These are phyloP conservation scores for Eristalis tenax DNA, from an alignment of 2,888 invertebrate species.

Conservation along the genomic window DNA sequence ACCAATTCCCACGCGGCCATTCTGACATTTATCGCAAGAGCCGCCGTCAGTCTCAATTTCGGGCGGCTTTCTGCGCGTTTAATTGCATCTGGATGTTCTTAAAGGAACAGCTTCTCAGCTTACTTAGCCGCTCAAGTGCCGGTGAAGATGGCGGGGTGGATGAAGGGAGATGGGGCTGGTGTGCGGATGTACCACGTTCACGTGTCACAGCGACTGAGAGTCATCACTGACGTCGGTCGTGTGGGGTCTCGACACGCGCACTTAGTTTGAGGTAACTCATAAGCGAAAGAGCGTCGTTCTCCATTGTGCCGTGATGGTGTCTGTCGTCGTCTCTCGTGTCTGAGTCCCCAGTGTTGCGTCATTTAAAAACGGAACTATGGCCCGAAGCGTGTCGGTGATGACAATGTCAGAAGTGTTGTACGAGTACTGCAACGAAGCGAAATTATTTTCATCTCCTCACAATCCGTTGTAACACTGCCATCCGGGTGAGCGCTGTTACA, in stretches of 20 bases:
- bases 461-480: constrained; percentile 13
- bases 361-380: constrained; percentile 46
- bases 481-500: constrained; percentile 42
- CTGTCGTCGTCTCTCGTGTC: neutral
- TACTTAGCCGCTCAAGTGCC: neutral
- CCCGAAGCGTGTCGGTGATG: constrained; percentile 53
- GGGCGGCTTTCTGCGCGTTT: neutral
- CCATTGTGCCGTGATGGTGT: neutral
- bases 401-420: constrained; percentile 51
- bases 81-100: neutral
- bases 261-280: constrained; percentile 49
- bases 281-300: constrained; percentile 6
- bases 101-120: neutral
- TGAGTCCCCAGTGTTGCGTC: neutral
- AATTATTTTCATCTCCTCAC: constrained; percentile 48
- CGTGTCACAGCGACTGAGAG: constrained; percentile 26
- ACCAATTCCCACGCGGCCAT: constrained; percentile 38
- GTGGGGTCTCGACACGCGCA: constrained; percentile 10
- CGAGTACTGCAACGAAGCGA: constrained; percentile 41
- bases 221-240: constrained; percentile 14
- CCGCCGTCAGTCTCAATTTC: neutral
- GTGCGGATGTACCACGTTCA: constrained; percentile 3
- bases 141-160: neutral
- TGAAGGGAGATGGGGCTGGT: neutral
- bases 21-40: constrained; percentile 19